phyloP scores from a whole-genome alignment of 2,888 invertebrate genomes.

The Dinocampus coccinellae region DNA sequence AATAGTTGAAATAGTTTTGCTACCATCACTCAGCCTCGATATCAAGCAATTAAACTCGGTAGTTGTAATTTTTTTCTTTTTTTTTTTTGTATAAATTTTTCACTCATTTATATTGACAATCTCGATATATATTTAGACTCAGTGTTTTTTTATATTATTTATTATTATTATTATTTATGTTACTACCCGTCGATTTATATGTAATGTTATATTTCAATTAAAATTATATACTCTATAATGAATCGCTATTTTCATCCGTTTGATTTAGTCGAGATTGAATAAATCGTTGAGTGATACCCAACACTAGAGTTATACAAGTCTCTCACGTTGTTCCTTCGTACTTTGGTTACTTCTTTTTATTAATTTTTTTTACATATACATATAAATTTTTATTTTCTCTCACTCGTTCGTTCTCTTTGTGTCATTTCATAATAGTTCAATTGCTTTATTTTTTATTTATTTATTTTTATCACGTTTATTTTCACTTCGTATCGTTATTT shows the following conservation, averaged over 20 bases:
- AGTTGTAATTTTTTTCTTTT: slow-evolving; percentile 34
- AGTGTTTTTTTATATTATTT: too few relatives aligned
- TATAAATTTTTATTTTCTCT: not conserved
- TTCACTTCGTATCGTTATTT: not conserved
- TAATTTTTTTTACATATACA: not conserved
- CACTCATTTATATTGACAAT: too few relatives aligned
- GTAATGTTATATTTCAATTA: not conserved
- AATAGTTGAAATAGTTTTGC: not conserved
- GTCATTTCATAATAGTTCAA: too few relatives aligned
- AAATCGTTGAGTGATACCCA: slow-evolving; percentile 20
- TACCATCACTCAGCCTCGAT: slow-evolving; percentile 38
- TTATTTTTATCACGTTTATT: too few relatives aligned
- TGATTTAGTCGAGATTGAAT: slow-evolving; percentile 34
- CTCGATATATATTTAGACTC: too few relatives aligned
- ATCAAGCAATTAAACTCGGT: slow-evolving; percentile 42
- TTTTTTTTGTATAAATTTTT: slow-evolving; percentile 15
- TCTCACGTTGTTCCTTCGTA: not conserved
- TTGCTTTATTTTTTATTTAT: too few relatives aligned
- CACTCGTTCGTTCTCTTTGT: not conserved
- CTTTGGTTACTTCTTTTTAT: not conserved
- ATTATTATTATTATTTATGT: too few relatives aligned
- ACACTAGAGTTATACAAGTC: slow-evolving; percentile 6
- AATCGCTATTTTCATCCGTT: slow-evolving; percentile 25
- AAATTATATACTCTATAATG: not conserved
- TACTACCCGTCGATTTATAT: slow-evolving; percentile 27